phyloP scores from a whole-genome alignment of 2,797 vertebrate genomes.

The Lophotriccus pileatus region DNA sequence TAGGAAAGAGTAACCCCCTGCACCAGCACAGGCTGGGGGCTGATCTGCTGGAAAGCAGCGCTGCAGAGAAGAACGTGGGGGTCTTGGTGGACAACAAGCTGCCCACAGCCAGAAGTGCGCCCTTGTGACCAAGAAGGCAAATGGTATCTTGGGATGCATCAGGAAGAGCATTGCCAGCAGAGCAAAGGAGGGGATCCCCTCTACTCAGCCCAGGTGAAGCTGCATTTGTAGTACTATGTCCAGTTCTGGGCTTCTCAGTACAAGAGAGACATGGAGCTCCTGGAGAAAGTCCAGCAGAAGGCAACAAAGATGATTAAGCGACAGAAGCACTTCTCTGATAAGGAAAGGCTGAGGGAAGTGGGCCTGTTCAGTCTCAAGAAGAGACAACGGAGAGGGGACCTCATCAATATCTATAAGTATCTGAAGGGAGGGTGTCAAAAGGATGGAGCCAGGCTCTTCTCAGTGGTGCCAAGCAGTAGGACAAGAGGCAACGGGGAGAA shows the following conservation, averaged over 20 bases:
- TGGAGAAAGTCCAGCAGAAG: rapidly evolving
- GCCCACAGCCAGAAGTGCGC: not conserved
- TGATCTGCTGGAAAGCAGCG: not conserved
- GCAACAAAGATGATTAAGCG: not conserved
- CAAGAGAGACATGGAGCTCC: not conserved
- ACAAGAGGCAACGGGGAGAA: not conserved
- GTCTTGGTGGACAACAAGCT: not conserved
- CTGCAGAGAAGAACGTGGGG: not conserved
- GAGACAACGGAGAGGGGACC: not conserved
- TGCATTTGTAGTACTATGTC: not conserved
- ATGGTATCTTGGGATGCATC: not conserved
- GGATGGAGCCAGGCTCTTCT: not conserved
- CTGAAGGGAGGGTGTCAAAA: not conserved
- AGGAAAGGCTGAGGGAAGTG: not conserved
- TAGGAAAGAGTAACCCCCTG: not conserved
- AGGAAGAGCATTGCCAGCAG: not conserved
- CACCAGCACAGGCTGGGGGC: not conserved
- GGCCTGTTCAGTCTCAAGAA: not conserved
- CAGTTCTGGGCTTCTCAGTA: not conserved
- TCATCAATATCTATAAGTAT: not conserved
- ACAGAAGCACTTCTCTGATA: not conserved
- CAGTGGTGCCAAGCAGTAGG: not conserved
- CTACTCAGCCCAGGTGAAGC: not conserved
- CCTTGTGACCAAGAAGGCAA: not conserved
- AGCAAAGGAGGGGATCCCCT: not conserved